phyloP scores from a whole-genome alignment of 2,797 vertebrate genomes.

The Tokudaia muenninki region DNA sequence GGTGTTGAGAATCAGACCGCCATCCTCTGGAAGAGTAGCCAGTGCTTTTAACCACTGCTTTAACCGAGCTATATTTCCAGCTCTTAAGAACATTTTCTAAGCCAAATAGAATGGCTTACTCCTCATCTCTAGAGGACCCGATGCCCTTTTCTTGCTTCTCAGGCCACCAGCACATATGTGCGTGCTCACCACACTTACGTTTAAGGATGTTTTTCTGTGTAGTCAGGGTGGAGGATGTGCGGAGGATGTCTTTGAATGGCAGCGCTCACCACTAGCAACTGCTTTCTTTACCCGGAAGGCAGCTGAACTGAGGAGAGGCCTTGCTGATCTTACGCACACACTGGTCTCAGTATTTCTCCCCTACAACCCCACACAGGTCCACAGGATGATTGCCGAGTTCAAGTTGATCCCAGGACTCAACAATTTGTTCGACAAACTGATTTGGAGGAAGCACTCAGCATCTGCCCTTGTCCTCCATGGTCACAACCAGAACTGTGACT shows the following conservation, averaged over 20 bases:
- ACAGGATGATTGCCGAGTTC: slow-evolving; percentile 99
- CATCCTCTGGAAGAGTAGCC: not conserved
- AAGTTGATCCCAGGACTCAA: slow-evolving; percentile 98
- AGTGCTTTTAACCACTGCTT: not conserved
- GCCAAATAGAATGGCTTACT: not conserved
- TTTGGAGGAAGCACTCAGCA: slow-evolving; percentile 98
- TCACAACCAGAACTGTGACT: slow-evolving; percentile 99
- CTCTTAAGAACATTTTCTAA: not conserved
- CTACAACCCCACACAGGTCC: slow-evolving; percentile 91
- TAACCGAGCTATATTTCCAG: not conserved
- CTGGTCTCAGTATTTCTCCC: not conserved
- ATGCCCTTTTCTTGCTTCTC: not conserved
- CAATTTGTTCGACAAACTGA: slow-evolving; percentile 98
- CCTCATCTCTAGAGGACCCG: not conserved
- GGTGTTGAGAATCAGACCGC: not conserved
- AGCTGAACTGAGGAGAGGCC: not conserved
- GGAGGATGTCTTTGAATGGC: not conserved
- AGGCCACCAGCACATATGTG: not conserved
- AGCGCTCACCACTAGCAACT: not conserved
- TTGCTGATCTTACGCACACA: not conserved
- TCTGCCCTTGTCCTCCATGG: slow-evolving; percentile 96
- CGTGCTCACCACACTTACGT: not conserved
- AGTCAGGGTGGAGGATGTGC: not conserved
- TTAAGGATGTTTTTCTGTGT: not conserved
- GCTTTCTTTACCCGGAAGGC: not conserved